These are phyloP conservation scores for Lithophane semibrunnea DNA, from an alignment of 2,888 invertebrate genomes.

Conservation along the genomic window DNA sequence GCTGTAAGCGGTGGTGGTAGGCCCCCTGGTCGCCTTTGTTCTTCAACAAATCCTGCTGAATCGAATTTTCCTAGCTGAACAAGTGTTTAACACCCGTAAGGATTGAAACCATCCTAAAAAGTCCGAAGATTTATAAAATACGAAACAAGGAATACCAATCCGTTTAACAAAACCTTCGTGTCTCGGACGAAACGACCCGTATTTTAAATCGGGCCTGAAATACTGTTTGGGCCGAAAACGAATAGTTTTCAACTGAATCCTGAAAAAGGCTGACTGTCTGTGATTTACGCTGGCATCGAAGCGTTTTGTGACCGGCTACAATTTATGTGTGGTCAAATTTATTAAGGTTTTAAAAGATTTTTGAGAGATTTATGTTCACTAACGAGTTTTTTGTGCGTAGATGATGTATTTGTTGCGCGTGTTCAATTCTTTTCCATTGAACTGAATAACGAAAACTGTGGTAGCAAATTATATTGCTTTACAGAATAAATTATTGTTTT, in stretches of 20 bases:
- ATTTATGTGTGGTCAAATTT: constrained; percentile 54
- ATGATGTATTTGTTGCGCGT: neutral
- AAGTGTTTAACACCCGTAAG: neutral
- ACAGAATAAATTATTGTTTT: neutral
- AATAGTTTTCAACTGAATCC: constrained; percentile 57
- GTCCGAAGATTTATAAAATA: neutral
- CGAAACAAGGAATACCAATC: neutral
- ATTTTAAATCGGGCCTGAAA: constrained; percentile 53
- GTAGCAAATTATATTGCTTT: no score
- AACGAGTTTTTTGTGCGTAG: constrained; percentile 12
- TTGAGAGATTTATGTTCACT: constrained; percentile 33
- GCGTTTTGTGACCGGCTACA: constrained; percentile 23
- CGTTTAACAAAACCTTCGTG: constrained; percentile 6
- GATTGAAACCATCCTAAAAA: neutral
- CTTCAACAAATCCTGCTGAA: neutral
- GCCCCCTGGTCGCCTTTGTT: neutral
- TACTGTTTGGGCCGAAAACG: constrained; percentile 44
- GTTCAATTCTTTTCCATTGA: neutral
- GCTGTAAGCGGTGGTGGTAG: no score
- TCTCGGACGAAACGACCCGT: constrained; percentile 30
- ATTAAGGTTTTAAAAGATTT: constrained; percentile 46
- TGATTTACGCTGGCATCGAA: constrained; percentile 55
- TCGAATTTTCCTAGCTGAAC: neutral
- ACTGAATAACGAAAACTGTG: no score
- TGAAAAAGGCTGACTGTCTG: constrained; percentile 55